Percentiles rank a stretch among this genome's conserved stretches.
phyloP scores from a whole-genome alignment of 2,888 invertebrate genomes.

The Papilio protenor region DNA sequence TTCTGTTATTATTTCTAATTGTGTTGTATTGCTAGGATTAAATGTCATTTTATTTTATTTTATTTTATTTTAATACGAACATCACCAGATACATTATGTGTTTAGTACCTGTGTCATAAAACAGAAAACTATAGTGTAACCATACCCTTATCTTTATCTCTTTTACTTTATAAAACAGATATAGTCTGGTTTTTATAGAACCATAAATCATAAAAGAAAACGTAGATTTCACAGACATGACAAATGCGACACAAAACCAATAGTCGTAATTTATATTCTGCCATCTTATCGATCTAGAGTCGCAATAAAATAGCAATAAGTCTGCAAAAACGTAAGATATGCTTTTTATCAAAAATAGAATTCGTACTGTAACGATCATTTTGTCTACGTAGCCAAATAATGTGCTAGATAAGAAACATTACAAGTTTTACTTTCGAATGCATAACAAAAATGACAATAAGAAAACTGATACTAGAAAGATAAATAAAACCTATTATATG shows the following conservation, averaged over 20 bases:
- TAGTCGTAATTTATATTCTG: slow-evolving; percentile 51
- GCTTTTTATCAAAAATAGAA: slow-evolving; percentile 46
- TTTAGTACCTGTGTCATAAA: not conserved
- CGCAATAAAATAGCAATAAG: slow-evolving; percentile 42
- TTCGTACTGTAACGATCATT: slow-evolving; percentile 43
- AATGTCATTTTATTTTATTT: no score
- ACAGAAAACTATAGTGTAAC: not conserved
- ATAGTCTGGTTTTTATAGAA: slow-evolving; percentile 20
- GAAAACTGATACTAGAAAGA: slow-evolving; percentile 60
- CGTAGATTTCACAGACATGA: slow-evolving; percentile 41
- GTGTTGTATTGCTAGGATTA: no score
- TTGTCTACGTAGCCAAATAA: slow-evolving; percentile 48
- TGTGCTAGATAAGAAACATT: slow-evolving; percentile 45
- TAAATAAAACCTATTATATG: slow-evolving; percentile 62
- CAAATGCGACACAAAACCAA: slow-evolving; percentile 46
- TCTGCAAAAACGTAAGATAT: slow-evolving; percentile 46
- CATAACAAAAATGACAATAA: slow-evolving; percentile 45
- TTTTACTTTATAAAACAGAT: slow-evolving; percentile 17
- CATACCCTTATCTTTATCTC: not conserved
- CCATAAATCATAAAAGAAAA: slow-evolving; percentile 34
- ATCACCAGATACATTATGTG: not conserved
- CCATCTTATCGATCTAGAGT: slow-evolving; percentile 46
- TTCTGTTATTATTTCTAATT: no score
- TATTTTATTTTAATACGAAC: no score
- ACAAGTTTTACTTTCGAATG: slow-evolving; percentile 39